A percentile compares a stretch with the other conserved stretches of the same genome.
Conservation (phyloP, 2,888 invertebrate species). For the Leucania comma region DNA sequence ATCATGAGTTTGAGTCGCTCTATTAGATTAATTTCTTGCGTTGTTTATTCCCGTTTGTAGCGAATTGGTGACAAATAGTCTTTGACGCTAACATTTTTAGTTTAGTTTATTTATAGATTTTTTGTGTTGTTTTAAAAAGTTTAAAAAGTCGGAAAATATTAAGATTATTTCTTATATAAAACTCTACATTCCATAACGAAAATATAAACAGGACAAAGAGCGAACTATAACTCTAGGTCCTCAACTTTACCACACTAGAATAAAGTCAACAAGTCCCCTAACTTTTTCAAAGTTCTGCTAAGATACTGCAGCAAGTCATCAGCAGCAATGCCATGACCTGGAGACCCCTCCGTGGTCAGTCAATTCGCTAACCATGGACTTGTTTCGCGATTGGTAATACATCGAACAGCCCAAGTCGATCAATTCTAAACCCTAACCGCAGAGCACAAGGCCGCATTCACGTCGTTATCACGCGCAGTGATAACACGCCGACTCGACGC, state of each 20-base stretch:
- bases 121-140: slow-evolving; percentile 22
- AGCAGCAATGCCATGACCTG: slow-evolving; percentile 79
- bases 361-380: slow-evolving; percentile 83
- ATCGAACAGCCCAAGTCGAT: slow-evolving; percentile 53
- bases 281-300: slow-evolving; percentile 39
- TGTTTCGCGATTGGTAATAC: slow-evolving; percentile 78
- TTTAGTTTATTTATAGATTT: slow-evolving; percentile 39
- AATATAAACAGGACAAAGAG: slow-evolving; percentile 10
- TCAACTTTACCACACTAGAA: background rate
- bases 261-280: slow-evolving; percentile 22
- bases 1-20: slow-evolving; percentile 32
- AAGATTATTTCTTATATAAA: background rate
- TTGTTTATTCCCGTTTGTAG: slow-evolving; percentile 47
- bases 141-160: slow-evolving; percentile 10
- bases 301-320: slow-evolving; percentile 53
- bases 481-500: slow-evolving; percentile 79
- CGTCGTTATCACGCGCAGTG: slow-evolving; percentile 84
- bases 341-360: slow-evolving; percentile 77
- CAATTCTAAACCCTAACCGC: slow-evolving; percentile 74
- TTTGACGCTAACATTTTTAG: slow-evolving; percentile 28
- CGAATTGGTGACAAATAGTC: slow-evolving; percentile 51
- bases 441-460: slow-evolving; percentile 72
- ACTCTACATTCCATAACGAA: background rate
- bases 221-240: background rate
- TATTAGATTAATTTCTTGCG: slow-evolving; percentile 57